Conservation (phyloP, 92 coral and sea anemone genomes). For the Virgularia gustaviana region DNA sequence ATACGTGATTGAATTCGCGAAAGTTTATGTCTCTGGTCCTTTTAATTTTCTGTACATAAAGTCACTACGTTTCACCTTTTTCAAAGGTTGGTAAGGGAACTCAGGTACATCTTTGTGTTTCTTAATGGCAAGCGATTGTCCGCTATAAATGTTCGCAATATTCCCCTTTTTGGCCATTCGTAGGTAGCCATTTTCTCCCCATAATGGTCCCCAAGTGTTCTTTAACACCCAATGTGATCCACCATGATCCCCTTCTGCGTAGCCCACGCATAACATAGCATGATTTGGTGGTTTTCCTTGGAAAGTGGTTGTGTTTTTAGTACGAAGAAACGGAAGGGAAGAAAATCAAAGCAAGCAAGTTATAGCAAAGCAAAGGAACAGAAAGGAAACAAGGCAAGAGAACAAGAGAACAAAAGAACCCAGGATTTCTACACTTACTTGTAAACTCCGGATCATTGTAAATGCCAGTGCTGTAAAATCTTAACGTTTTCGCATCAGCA, state of each 20-base stretch:
- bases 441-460: constrained; percentile 67
- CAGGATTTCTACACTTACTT: constrained; percentile 53
- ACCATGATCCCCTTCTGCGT: constrained; percentile 41
- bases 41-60: background rate
- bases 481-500: constrained; percentile 77
- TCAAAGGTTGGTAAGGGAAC: constrained; percentile 60
- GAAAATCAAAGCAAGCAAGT: too few species aligned
- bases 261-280: constrained; percentile 71
- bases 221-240: constrained; percentile 76
- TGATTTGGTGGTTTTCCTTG: constrained; percentile 68
- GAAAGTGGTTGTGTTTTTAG: background rate
- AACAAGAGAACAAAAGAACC: background rate
- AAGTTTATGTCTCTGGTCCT: too few species aligned
- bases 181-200: constrained; percentile 89
- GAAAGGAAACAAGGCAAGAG: background rate
- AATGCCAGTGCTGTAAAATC: constrained; percentile 85
- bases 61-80: constrained; percentile 53
- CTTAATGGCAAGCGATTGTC: constrained; percentile 73
- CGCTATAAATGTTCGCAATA: constrained; percentile 68
- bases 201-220: constrained; percentile 95
- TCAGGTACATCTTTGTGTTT: constrained; percentile 54
- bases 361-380: background rate
- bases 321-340: background rate
- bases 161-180: constrained; percentile 63
- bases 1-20: too few species aligned